Conservation (phyloP, 2,797 vertebrate species). For the Petrocephalus sullivani region DNA sequence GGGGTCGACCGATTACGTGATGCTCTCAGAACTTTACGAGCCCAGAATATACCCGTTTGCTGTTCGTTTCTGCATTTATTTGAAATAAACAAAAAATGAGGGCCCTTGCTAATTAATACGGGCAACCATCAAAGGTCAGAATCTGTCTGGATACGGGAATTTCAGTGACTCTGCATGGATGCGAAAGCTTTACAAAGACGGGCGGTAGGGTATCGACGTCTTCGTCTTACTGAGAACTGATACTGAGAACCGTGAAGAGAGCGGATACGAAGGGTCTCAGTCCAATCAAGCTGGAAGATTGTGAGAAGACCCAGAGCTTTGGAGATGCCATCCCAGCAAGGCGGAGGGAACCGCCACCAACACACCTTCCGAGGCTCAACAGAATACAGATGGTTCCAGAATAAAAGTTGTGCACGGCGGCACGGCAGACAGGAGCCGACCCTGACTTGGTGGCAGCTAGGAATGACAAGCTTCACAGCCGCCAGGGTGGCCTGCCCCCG, state of each 20-base stretch:
- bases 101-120: neutral
- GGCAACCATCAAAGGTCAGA: neutral
- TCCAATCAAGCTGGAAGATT: neutral
- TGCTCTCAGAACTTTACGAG: slow-evolving; percentile 48
- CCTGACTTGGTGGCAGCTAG: too few species aligned
- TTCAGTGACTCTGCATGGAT: neutral
- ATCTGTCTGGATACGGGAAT: neutral
- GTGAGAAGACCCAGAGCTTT: too few species aligned
- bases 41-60: neutral
- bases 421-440: too few species aligned
- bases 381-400: too few species aligned
- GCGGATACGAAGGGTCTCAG: neutral
- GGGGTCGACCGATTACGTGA: slow-evolving; percentile 46
- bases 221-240: neutral
- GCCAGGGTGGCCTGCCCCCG: too few species aligned
- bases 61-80: slow-evolving; percentile 22
- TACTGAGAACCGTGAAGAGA: neutral
- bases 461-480: too few species aligned
- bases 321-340: too few species aligned
- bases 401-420: too few species aligned
- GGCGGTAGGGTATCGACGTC: neutral
- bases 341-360: neutral
- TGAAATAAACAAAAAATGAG: slow-evolving; percentile 20
- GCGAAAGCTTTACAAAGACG: neutral
- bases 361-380: neutral